Base-by-base conservation (phyloP, 2,113 vertebrate species). In the Eubucco bourcierii region DNA sequence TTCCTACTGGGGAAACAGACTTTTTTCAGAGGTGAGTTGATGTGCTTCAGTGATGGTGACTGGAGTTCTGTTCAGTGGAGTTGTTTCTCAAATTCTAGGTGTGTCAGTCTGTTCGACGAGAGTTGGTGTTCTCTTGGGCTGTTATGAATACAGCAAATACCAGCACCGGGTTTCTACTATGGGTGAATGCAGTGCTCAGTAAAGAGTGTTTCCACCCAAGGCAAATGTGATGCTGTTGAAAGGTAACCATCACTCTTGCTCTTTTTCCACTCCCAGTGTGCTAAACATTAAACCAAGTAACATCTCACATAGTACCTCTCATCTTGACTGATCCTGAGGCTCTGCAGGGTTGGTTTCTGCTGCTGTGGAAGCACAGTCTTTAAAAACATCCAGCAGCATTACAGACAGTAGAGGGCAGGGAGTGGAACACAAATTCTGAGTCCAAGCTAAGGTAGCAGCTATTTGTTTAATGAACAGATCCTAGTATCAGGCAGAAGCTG, bases 121-220 rank as follows among this genome's bases (percentile, higher is more conserved):
- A 94, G 71, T 90, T 72, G n/a, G 90, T 1, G 8, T 95, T 94
- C 89, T 93, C 94, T 95, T 95, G 80, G 75, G 92, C 84, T 95
- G 84, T 97, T 95, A 96, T 56, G 91, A 97, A 97, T 97, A 97
- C 64, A 97, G 95, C 52, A 94, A 95, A 93, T 94, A 95, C 76
- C 90, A 96, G 77, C 91, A 79, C 66, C 92, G 93, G 71, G 96
- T 97, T 97, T 97, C 93, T 71, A 91, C 96, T 90, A 95, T 82
- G 94, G 90, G 82, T 87, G 94, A 97, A 95, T 87, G 85, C 75
- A 94, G 56, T 71, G 52, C 77, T 89, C 90, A 80, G 88, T 71
- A 95, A 95, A 85, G 71, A 77, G 59, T 77, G 77, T 84, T 94
- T 59, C 59, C 77, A 93, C 82, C 76, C 84, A 96, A 90, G 85